A percentile compares a stretch with the other conserved stretches of the same genome.
These are phyloP conservation scores for Petromus typicus DNA, from an alignment of 2,113 vertebrate species.

Conservation along the genomic window DNA sequence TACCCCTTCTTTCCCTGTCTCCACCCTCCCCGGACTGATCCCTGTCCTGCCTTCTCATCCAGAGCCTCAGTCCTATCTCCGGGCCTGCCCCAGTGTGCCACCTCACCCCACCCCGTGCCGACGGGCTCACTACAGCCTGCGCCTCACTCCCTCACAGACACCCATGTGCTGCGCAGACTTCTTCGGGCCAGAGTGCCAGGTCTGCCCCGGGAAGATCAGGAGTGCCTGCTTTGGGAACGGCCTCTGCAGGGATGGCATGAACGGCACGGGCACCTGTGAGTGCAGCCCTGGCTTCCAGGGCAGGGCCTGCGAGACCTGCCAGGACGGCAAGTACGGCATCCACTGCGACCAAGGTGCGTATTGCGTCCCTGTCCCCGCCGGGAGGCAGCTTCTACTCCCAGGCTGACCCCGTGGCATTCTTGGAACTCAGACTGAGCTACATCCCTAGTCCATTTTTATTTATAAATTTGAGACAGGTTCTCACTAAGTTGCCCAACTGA, in stretches of 20 bases:
- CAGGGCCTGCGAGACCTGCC: conserved; percentile 93
- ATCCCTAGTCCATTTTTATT: background rate
- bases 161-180: conserved; percentile 92
- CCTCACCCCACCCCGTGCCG: too few relatives aligned
- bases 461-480: background rate
- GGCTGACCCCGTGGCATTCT: fast-evolving
- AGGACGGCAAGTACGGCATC: conserved; percentile 87
- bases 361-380: fast-evolving
- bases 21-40: background rate
- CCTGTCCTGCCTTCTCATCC: background rate
- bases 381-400: too few relatives aligned
- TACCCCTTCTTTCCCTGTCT: too few relatives aligned
- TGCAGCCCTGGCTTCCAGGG: conserved; percentile 90
- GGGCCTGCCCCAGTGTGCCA: background rate
- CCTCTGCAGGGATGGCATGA: conserved; percentile 90
- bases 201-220: conserved; percentile 89
- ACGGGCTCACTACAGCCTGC: background rate
- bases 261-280: conserved; percentile 89
- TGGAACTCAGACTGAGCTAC: background rate
- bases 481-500: background rate
- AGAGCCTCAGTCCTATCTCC: background rate
- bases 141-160: conserved; percentile 83
- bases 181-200: conserved; percentile 93
- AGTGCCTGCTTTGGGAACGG: conserved; percentile 91
- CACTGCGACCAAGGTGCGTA: conserved; percentile 93